Evolutionary conservation across 2,888 invertebrate genomes (phyloP).

Genomic region (Atethmia centrago): DNA sequence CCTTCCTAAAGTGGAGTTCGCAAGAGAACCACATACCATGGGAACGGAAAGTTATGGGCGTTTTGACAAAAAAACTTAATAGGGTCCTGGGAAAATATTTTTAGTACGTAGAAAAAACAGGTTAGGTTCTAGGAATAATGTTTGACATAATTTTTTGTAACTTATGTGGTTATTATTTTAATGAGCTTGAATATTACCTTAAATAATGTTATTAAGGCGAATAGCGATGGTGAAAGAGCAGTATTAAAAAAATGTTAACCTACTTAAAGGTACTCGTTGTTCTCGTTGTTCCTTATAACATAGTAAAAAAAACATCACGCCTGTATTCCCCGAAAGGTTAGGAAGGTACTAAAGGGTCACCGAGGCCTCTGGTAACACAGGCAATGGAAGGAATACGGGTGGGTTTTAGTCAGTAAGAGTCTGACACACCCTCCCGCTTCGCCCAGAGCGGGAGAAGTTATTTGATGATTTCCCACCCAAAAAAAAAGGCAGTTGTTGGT

Average conservation of each 20-base stretch:
- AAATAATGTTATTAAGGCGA: neutral
- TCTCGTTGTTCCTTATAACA: neutral
- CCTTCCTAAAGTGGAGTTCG: conserved; percentile 56
- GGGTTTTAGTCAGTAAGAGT: too few species aligned
- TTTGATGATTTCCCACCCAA: too few species aligned
- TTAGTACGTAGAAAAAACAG: conserved; percentile 31
- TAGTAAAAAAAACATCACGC: neutral
- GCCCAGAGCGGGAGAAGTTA: too few species aligned
- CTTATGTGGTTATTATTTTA: conserved; percentile 21
- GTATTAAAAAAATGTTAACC: neutral
- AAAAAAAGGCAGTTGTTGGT: too few species aligned
- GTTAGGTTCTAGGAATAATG: conserved; percentile 3
- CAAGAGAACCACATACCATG: conserved; percentile 66
- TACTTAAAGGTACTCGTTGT: neutral
- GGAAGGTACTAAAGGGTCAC: too few species aligned
- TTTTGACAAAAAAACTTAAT: conserved; percentile 45
- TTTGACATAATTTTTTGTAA: neutral
- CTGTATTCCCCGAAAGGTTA: neutral
- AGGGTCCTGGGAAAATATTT: conserved; percentile 45
- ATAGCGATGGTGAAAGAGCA: too few species aligned
- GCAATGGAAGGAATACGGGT: too few species aligned
- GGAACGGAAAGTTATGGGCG: conserved; percentile 54
- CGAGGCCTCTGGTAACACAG: too few species aligned
- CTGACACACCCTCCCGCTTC: too few species aligned
- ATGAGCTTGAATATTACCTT: neutral